phyloP scores from a whole-genome alignment of 2,113 vertebrate genomes.

The Sula dactylatra region DNA sequence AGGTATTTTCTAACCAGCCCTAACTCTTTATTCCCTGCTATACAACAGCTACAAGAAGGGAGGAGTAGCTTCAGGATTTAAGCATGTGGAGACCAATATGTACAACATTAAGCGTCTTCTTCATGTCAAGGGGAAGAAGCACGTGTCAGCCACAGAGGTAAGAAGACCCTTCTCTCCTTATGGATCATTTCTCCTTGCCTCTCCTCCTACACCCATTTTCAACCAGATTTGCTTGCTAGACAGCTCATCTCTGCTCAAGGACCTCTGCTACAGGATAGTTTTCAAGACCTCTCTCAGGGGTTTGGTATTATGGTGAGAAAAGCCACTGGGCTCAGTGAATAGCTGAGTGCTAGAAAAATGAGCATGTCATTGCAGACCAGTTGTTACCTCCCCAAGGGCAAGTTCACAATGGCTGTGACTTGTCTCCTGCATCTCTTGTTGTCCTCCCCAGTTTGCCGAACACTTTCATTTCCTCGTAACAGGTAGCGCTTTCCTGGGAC shows the following conservation, averaged over 20 bases:
- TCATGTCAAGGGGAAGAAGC: constrained; percentile 86
- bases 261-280: background rate
- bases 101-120: constrained; percentile 87
- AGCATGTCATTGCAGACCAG: background rate
- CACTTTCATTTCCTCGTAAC: background rate
- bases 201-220: background rate
- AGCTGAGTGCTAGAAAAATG: background rate
- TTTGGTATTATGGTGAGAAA: background rate
- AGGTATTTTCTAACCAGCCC: background rate
- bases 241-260: background rate
- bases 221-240: background rate
- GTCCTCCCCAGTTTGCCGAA: background rate
- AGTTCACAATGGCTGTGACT: background rate
- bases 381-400: background rate
- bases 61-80: constrained; percentile 86
- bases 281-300: background rate
- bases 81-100: constrained; percentile 86
- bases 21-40: background rate
- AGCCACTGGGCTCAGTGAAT: background rate
- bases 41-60: constrained; percentile 88
- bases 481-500: constrained; percentile 88
- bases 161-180: background rate
- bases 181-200: background rate
- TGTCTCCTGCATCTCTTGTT: background rate
- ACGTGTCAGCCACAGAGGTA: constrained; percentile 86